Percentiles rank a stretch among this genome's conserved stretches.
Evolutionary conservation across 2,113 vertebrate species (phyloP).

Genomic region (Eptesicus fuscus): DNA sequence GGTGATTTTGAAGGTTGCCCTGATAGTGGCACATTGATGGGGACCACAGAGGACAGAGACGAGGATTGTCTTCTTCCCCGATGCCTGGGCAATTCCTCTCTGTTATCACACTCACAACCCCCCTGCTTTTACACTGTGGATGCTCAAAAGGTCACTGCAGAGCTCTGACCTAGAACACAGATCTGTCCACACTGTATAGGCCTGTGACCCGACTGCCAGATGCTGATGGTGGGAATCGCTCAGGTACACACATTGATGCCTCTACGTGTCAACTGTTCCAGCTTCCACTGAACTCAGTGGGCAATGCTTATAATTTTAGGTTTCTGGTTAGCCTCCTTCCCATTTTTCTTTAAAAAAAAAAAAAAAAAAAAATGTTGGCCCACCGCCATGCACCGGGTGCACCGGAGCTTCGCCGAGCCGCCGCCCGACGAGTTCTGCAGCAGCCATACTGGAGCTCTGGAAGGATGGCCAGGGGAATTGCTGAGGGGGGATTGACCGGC

Average conservation of each 20-base stretch:
- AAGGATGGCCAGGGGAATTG: too few species aligned
- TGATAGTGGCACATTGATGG: not conserved
- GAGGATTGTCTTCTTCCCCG: not conserved
- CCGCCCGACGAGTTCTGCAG: too few species aligned
- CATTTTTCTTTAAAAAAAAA: not conserved
- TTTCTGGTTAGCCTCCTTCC: not conserved
- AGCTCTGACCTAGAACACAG: not conserved
- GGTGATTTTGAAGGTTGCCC: not conserved
- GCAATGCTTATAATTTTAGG: fast-evolving
- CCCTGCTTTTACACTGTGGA: not conserved
- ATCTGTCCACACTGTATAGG: too few species aligned
- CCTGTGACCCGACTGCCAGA: not conserved
- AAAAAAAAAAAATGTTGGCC: too few species aligned
- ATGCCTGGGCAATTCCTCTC: not conserved
- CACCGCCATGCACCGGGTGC: too few species aligned
- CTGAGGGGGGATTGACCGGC: too few species aligned
- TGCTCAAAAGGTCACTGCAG: not conserved
- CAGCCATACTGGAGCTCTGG: too few species aligned
- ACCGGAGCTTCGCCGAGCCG: too few species aligned
- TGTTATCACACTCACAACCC: not conserved
- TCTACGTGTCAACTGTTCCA: not conserved
- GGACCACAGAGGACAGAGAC: not conserved
- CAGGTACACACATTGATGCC: fast-evolving
- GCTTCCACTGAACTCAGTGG: not conserved
- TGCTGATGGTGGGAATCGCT: not conserved